Evolutionary conservation across 2,797 vertebrate species (phyloP), one percentile per base, ranked within the genome.

Genomic region (Myripristis jacobus): DNA sequence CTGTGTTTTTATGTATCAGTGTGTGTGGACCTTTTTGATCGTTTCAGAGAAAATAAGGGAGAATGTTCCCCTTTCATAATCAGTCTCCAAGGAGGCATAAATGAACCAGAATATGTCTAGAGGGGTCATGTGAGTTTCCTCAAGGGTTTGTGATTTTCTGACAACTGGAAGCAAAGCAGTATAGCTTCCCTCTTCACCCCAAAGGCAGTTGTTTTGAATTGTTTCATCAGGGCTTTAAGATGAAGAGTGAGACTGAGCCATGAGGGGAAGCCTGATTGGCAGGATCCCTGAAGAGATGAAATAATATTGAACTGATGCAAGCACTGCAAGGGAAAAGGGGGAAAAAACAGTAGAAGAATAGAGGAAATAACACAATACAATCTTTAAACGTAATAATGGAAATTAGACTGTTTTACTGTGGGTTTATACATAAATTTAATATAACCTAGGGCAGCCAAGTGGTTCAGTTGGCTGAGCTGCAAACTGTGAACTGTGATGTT

Each of bases 251-350:
- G 69, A 76, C 79, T 73, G 76, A 85, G 78, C 64, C 81, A 85
- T 88, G 80, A 86, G 76, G 64, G 70, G 44, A 84, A 77, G 79
- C 11, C 58, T 11, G 9, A 43, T 78, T 87, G 82, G 77, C 79
- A 86, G 83, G 61, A 85, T 88, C 80, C 80, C 84, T 81, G 78
- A 72, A 87, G 85, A 88, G 80, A 86, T 81, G 86, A 88, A 65
- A 79, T 82, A 85, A 86, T 86, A 82, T 73, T 86, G 76, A 87
- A 89, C 85, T 87, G 87, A 90, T 87, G 74, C 70, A 85, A 90
- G 84, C 83, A 83, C 87, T 85, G 85, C n/a, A n/a, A n/a, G n/a
- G n/a, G n/a, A 85, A 89, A 87, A 71, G 76, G 25, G 59, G 61
- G 67, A 22, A 57, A 65, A 29, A 54, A 29, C 16, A 16, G 5